Conservation (phyloP, 2,113 vertebrate species). For the Podiceps cristatus region DNA sequence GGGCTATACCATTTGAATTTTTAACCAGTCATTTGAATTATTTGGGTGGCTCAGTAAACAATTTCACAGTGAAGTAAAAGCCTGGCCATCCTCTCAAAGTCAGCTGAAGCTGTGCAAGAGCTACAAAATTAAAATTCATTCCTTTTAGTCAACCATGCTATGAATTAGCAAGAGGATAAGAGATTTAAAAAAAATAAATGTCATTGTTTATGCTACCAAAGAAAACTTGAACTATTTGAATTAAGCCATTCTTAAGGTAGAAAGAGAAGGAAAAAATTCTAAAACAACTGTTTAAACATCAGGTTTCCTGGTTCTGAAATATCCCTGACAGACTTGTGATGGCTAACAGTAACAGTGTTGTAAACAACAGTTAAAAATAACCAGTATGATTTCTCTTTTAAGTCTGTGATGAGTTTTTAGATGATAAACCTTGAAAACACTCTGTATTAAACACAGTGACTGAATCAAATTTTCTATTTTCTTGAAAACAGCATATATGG, state of each 20-base stretch:
- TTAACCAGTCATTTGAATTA: neutral
- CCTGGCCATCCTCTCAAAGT: neutral
- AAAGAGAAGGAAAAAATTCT: neutral
- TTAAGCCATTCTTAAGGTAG: neutral
- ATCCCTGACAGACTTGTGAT: neutral
- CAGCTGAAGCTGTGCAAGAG: neutral
- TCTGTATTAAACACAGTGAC: neutral
- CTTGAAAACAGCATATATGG: neutral
- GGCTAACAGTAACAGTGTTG: neutral
- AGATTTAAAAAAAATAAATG: neutral
- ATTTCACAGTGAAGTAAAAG: neutral
- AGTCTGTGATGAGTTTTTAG: neutral
- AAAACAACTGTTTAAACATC: neutral
- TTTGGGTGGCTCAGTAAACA: neutral
- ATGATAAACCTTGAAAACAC: neutral
- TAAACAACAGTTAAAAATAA: neutral
- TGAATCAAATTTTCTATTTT: neutral
- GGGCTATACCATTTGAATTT: neutral
- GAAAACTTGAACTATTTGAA: neutral
- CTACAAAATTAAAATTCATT: neutral
- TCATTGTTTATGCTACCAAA: neutral
- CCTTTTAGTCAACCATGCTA: neutral
- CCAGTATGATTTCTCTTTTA: neutral
- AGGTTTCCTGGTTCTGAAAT: neutral
- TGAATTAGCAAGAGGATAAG: neutral